Evolutionary conservation across 2,888 invertebrate species (phyloP), one percentile per base, ranked within the genome.

Genomic region (Drosophila neonasuta): DNA sequence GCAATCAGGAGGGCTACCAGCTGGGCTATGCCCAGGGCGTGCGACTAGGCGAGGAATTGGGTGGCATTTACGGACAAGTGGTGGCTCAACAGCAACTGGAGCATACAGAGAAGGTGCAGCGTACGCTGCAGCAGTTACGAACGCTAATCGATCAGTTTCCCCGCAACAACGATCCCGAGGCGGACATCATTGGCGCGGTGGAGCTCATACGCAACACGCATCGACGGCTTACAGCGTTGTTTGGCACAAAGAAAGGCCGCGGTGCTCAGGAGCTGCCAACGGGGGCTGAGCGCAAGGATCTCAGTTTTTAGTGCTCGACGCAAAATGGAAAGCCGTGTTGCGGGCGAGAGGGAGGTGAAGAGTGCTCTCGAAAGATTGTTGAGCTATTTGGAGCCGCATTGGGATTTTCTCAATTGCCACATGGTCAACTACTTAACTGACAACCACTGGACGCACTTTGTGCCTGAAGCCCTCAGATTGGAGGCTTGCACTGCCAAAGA

Each of bases 1-100:
- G 94, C 3, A 94, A 93, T 79, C 61, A 80, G 5, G 90, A 90
- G 87, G 93, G 90, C n/a, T 95, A 93, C 83, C 93, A 94, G 85
- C 88, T 94, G 52, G 97, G 97, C 2, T 96, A 95, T 88, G 95
- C 96, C 71, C 93, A 94, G 89, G 96, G 96, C 9, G 93, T 94
- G 55, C 93, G 95, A 88, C 87, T 96, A 15, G 96, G 96, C 3
- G 93, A 94, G 48, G 96, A 96, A 91, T 90, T 97, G 86, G 97
- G 96, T 7, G 94, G 93, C 87, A 96, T 95, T 84, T 91, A 93
- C 51, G 95, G 95, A 3, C 91, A 93, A 48, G 90, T 94, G 2
- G 91, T 93, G 59, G 91, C 92, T 24, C 91, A 93, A 74, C 85
- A 94, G 42, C 92, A 93, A 74, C 77, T 93, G 15, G 81, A 90